Evolutionary conservation across 2,888 invertebrate species (phyloP), one percentile per base, ranked within the genome.

Genomic region (Thera britannica): DNA sequence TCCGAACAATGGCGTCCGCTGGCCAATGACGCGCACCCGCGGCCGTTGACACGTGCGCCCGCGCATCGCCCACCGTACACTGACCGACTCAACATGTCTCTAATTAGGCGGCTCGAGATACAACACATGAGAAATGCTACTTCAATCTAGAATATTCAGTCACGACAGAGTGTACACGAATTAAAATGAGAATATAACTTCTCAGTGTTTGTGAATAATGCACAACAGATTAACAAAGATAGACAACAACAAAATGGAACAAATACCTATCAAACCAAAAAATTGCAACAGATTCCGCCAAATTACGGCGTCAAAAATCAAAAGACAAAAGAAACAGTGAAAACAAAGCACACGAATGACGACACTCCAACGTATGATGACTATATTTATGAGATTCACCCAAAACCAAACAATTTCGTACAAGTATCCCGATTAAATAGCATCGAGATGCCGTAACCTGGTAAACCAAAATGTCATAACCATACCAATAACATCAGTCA

Each of bases 1-100:
- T 73, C 55, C 65, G 72, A 87, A 90, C 89, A 90, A 91, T 90
- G 87, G 86, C 83, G 80, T 75, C 71, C 76, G 73, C 79, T 86
- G 90, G 87, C 88, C 90, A 90, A 89, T 88, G 90, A 88, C 85
- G 82, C 81, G 81, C 88, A 88, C 85, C 88, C 86, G 89, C 90
- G 92, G 90, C 79, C 91, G 86, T 89, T 91, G 92, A 92, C 92
- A 88, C 88, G 88, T 87, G 90, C 89, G 89, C 87, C 70, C 68
- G 84, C 87, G 86, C 86, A 82, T 70, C 67, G 71, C 63, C 69
- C 76, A 72, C 77, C 58, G 65, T 70, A 58, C 58, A 49, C 54
- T 51, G 62, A 55, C 62, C 62, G 55, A 58, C 58, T 46, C 48
- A 59, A 58, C 58, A 58, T 60, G 52, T 59, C 65, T 69, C 68